phyloP scores from a whole-genome alignment of 2,888 invertebrate species.

The Agonopterix heracliana region DNA sequence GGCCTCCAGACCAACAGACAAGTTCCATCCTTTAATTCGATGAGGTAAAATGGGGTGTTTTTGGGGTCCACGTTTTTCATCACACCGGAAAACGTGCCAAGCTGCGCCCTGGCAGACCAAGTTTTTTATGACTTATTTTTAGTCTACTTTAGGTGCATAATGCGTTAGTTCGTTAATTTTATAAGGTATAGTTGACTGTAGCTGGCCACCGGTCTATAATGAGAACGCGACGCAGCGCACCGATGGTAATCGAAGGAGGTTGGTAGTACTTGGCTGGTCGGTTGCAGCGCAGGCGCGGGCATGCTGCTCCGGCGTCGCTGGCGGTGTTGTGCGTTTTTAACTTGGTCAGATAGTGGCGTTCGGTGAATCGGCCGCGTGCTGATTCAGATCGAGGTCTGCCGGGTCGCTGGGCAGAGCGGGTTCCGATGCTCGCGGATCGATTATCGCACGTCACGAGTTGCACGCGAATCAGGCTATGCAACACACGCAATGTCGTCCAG shows the following conservation, averaged over 20 bases:
- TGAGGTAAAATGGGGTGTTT: too few species aligned
- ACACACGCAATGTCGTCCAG: slow-evolving; percentile 27
- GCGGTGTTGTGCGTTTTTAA: slow-evolving; percentile 36
- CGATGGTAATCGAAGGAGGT: slow-evolving; percentile 41
- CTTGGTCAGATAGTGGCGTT: slow-evolving; percentile 44
- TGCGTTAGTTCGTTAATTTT: too few species aligned
- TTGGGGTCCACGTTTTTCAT: too few species aligned
- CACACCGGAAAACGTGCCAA: too few species aligned
- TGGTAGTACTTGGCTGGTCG: slow-evolving; percentile 19
- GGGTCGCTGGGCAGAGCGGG: slow-evolving; percentile 46
- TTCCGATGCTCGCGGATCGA: slow-evolving; percentile 48
- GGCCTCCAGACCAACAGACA: too few species aligned
- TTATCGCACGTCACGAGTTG: slow-evolving; percentile 46
- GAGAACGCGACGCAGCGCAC: slow-evolving; percentile 44
- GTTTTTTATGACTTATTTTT: too few species aligned
- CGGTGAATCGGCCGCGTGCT: slow-evolving; percentile 53
- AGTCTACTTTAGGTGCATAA: too few species aligned
- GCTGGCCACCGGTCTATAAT: too few species aligned
- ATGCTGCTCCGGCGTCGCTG: slow-evolving; percentile 17
- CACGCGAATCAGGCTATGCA: slow-evolving; percentile 32
- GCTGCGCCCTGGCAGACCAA: too few species aligned
- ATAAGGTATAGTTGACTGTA: too few species aligned
- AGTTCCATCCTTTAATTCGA: too few species aligned
- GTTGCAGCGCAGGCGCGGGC: slow-evolving; percentile 13
- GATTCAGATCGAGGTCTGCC: slow-evolving; percentile 64